These are phyloP conservation scores for Siniperca knerii DNA, from an alignment of 2,113 vertebrate genomes.

Conservation along the genomic window DNA sequence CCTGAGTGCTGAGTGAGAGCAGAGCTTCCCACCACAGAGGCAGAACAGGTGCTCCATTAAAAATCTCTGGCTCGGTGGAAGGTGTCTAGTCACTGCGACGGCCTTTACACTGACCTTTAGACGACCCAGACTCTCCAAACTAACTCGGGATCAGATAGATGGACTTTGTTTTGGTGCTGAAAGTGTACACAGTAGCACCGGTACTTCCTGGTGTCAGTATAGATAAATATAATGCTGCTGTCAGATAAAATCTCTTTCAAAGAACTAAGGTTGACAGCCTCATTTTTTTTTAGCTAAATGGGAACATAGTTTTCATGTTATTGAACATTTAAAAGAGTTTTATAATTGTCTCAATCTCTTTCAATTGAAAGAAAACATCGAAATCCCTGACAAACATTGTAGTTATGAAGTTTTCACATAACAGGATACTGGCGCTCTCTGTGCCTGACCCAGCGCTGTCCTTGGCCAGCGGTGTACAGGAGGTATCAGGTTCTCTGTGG, in stretches of 20 bases:
- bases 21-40: not conserved
- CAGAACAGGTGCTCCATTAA: constrained; percentile 57
- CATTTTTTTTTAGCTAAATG: too few relatives aligned
- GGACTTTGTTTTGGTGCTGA: constrained; percentile 10
- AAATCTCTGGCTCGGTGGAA: constrained; percentile 25
- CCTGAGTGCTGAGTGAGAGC: not conserved
- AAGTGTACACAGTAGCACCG: not conserved
- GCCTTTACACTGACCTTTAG: constrained; percentile 73
- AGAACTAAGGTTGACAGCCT: not conserved
- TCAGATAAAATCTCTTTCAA: not conserved
- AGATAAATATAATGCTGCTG: not conserved
- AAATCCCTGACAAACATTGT: too few relatives aligned
- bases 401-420: not conserved
- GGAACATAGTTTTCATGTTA: not conserved
- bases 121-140: constrained; percentile 8
- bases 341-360: rapidly evolving
- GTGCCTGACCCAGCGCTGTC: constrained; percentile 8
- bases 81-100: constrained; percentile 48
- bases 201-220: rapidly evolving
- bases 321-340: not conserved
- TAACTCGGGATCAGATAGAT: constrained; percentile 8
- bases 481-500: constrained; percentile 65
- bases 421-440: not conserved
- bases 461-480: constrained; percentile 11
- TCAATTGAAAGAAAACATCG: not conserved